Conservation (phyloP, 1,140 invertebrate genomes). For the Saccostrea echinata region DNA sequence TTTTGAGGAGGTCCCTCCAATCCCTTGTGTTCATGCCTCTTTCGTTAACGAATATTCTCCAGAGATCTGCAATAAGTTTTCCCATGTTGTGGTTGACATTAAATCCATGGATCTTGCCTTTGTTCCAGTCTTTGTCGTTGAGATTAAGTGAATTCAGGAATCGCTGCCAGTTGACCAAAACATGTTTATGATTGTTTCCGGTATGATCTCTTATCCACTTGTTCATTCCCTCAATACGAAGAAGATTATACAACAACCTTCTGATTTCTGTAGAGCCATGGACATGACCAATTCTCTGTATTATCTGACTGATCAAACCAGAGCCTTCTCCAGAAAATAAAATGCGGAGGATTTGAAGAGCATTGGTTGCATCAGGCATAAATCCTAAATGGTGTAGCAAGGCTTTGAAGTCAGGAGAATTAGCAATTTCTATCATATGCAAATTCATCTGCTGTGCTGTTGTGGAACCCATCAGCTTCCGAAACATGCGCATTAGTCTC, state of each 20-base stretch:
- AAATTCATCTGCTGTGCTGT: slow-evolving; percentile 52
- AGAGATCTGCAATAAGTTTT: slow-evolving; percentile 53
- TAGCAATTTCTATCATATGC: slow-evolving; percentile 53
- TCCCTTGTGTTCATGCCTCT: slow-evolving; percentile 44
- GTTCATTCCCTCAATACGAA: slow-evolving; percentile 49
- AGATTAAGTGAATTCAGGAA: slow-evolving; percentile 48
- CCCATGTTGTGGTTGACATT: slow-evolving; percentile 34
- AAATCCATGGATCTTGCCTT: background rate
- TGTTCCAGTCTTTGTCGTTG: slow-evolving; percentile 45
- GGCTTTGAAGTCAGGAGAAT: slow-evolving; percentile 54
- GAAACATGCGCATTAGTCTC: slow-evolving; percentile 51
- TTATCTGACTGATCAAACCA: slow-evolving; percentile 43
- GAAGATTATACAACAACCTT: slow-evolving; percentile 29
- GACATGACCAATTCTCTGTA: slow-evolving; percentile 50
- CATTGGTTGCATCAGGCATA: slow-evolving; percentile 55
- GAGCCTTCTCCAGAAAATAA: slow-evolving; percentile 52
- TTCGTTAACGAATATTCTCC: slow-evolving; percentile 50
- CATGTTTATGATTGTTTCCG: slow-evolving; percentile 39
- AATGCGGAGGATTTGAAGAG: slow-evolving; percentile 53
- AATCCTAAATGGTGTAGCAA: slow-evolving; percentile 58
- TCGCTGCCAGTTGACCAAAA: slow-evolving; percentile 52
- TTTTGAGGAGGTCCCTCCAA: slow-evolving; percentile 42
- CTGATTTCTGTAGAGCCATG: slow-evolving; percentile 41
- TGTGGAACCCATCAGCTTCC: slow-evolving; percentile 40
- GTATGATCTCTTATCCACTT: slow-evolving; percentile 52